Percentiles rank a stretch among this genome's conserved stretches.
These are phyloP conservation scores for Drosophila neonasuta DNA, from an alignment of 2,888 invertebrate genomes.

Conservation along the genomic window DNA sequence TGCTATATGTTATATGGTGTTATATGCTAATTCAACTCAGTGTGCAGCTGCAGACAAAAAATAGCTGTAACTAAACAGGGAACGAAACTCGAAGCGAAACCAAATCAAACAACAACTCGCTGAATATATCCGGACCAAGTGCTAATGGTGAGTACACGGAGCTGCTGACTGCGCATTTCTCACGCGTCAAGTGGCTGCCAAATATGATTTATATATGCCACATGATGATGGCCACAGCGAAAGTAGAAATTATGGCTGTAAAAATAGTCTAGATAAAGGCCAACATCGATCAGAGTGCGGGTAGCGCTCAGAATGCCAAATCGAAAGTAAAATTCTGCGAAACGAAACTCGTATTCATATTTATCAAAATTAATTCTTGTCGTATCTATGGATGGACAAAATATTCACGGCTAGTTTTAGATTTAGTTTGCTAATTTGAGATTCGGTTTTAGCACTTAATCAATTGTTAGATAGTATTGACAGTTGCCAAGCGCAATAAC, in stretches of 20 bases:
- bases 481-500: slow-evolving; percentile 44
- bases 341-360: not conserved
- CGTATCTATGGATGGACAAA: not conserved
- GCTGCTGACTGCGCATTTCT: slow-evolving; percentile 61
- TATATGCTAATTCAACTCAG: slow-evolving; percentile 38
- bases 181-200: slow-evolving; percentile 73
- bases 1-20: not conserved
- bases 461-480: slow-evolving; percentile 50
- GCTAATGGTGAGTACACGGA: slow-evolving; percentile 43
- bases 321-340: slow-evolving; percentile 20
- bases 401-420: not conserved
- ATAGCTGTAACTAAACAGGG: slow-evolving; percentile 25
- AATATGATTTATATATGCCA: slow-evolving; percentile 71
- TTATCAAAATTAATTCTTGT: slow-evolving; percentile 20
- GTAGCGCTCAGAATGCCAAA: slow-evolving; percentile 8
- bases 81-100: slow-evolving; percentile 8
- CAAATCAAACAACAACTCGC: slow-evolving; percentile 22
- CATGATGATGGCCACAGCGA: slow-evolving; percentile 42
- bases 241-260: slow-evolving; percentile 57
- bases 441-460: slow-evolving; percentile 49
- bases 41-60: slow-evolving; percentile 27
- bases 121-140: slow-evolving; percentile 26
- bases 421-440: slow-evolving; percentile 30
- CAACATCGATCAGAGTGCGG: slow-evolving; percentile 2
- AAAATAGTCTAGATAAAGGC: slow-evolving; percentile 54